Conservation (phyloP, 2,113 vertebrate species). For the Phylloscopus whistleri region DNA sequence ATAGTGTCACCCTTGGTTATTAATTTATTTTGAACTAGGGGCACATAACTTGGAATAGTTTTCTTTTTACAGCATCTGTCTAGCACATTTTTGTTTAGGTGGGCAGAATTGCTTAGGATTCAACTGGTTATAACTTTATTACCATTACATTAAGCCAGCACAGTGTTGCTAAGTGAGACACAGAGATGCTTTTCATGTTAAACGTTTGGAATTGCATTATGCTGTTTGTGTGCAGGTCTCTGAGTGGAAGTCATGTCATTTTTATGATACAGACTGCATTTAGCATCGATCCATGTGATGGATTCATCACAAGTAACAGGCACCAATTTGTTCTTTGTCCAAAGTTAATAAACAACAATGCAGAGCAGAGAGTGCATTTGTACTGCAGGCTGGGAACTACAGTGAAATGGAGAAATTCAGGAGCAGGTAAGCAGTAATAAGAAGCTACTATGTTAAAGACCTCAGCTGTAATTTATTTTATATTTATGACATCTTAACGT, state of each 20-base stretch:
- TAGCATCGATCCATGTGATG: neutral
- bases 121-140: accelerated
- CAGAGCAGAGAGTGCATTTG: neutral
- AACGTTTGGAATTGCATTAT: neutral
- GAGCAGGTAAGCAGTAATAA: neutral
- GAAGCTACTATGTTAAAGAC: neutral
- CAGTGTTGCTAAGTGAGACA: neutral
- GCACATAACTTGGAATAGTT: neutral
- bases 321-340: neutral
- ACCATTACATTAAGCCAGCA: neutral
- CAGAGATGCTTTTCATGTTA: neutral
- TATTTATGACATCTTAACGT: neutral
- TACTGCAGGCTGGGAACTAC: neutral
- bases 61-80: neutral
- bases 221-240: neutral
- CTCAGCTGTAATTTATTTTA: neutral
- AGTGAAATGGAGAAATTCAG: neutral
- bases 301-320: neutral
- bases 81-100: neutral
- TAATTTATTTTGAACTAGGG: neutral
- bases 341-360: neutral
- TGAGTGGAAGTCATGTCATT: neutral
- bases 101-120: neutral
- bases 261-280: neutral
- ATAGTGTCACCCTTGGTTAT: neutral